These are phyloP conservation scores for Tachyglossus aculeatus DNA, from an alignment of 2,797 vertebrate species.

Conservation along the genomic window DNA sequence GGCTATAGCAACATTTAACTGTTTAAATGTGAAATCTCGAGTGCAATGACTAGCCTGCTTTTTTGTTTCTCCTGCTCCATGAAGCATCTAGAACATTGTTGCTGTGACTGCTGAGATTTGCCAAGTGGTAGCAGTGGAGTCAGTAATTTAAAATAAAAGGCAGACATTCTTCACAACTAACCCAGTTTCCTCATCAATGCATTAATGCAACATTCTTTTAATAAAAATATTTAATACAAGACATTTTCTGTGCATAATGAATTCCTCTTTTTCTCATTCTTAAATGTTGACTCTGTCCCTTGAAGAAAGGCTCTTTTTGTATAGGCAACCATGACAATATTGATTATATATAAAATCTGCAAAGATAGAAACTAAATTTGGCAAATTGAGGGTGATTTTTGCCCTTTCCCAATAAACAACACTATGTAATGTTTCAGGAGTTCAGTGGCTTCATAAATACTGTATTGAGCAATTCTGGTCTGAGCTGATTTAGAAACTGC, in stretches of 20 bases:
- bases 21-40: constrained; percentile 49
- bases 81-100: constrained; percentile 39
- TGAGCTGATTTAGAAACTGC: constrained; percentile 69
- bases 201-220: constrained; percentile 73
- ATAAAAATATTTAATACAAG: constrained; percentile 82
- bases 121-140: constrained; percentile 49
- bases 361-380: constrained; percentile 72
- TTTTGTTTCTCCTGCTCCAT: constrained; percentile 42
- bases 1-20: constrained; percentile 70
- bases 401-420: constrained; percentile 47
- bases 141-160: constrained; percentile 70
- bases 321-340: constrained; percentile 65
- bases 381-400: constrained; percentile 50
- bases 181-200: constrained; percentile 72
- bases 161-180: constrained; percentile 66
- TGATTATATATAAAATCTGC: constrained; percentile 75
- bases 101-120: constrained; percentile 44
- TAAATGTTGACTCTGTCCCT: constrained; percentile 67
- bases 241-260: constrained; percentile 77
- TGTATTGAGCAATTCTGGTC: constrained; percentile 56
- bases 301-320: constrained; percentile 64
- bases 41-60: constrained; percentile 50
- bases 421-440: constrained; percentile 50
- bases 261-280: constrained; percentile 66
- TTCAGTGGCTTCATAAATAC: constrained; percentile 77